These are phyloP conservation scores for Sphaerodactylus townsendi DNA, from an alignment of 2,113 vertebrate species.

Conservation along the genomic window DNA sequence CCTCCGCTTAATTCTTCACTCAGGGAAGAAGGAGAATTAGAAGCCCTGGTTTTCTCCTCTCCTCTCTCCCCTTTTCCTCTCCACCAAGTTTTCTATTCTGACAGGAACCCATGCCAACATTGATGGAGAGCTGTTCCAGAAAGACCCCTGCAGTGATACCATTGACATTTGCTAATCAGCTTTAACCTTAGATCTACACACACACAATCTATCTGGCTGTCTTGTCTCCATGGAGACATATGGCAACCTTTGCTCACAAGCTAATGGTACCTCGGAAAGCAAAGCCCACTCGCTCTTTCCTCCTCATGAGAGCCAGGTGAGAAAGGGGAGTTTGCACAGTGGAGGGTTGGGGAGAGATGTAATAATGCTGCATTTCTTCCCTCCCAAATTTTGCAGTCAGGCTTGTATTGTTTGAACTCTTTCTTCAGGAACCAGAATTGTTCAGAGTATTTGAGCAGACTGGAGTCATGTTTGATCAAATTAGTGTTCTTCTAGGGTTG, in stretches of 20 bases:
- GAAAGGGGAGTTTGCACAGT: background rate
- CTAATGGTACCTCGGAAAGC: conserved; percentile 78
- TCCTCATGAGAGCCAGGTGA: background rate
- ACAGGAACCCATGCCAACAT: conserved; percentile 35
- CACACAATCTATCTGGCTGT: conserved; percentile 73
- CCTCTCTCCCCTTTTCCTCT: background rate
- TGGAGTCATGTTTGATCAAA: conserved; percentile 27
- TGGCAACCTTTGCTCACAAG: conserved; percentile 82
- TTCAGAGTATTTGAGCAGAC: background rate
- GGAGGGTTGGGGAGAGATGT: background rate
- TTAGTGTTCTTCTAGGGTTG: no score
- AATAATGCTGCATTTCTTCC: conserved; percentile 45
- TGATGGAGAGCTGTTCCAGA: conserved; percentile 43
- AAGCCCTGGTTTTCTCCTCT: background rate
- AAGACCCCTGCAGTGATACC: conserved; percentile 70
- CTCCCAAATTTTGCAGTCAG: conserved; percentile 38
- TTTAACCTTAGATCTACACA: conserved; percentile 77
- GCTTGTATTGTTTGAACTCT: conserved; percentile 33
- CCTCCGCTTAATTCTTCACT: conserved; percentile 7
- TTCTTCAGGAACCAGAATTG: background rate
- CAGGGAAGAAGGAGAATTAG: background rate
- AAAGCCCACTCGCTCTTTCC: conserved; percentile 63
- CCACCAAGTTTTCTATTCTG: conserved; percentile 19
- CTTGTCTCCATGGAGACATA: conserved; percentile 86
- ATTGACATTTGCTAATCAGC: conserved; percentile 84